A percentile compares a stretch with the other conserved stretches of the same genome.
Conservation (phyloP, 2,113 vertebrate genomes). For the Heterotilapia buettikoferi region DNA sequence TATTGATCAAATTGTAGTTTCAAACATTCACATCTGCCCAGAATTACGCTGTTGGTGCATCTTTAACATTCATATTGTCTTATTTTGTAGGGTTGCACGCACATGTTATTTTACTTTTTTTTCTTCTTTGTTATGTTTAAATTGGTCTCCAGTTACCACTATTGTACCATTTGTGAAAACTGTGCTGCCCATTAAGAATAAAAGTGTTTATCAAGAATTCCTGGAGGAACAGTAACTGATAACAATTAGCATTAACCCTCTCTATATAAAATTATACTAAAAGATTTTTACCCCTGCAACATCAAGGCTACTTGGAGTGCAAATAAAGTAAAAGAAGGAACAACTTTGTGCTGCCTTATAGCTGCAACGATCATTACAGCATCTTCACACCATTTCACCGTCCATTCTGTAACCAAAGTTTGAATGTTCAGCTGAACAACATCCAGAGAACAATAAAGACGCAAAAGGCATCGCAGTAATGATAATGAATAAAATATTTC, state of each 20-base stretch:
- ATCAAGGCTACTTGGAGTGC: too few species aligned
- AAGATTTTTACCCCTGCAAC: not conserved
- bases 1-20: not conserved
- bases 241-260: not conserved
- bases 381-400: not conserved
- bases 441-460: not conserved
- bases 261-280: not conserved
- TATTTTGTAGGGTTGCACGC: not conserved
- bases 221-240: not conserved
- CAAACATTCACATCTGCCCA: not conserved
- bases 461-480: fast-evolving
- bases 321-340: not conserved
- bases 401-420: not conserved
- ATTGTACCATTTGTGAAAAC: not conserved
- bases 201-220: not conserved
- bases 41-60: fast-evolving
- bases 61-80: not conserved
- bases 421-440: not conserved
- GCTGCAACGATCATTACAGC: not conserved
- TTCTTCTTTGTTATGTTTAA: not conserved
- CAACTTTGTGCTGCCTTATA: not conserved
- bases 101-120: not conserved
- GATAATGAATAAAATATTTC: not conserved
- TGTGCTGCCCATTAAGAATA: not conserved
- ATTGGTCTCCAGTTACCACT: not conserved